Conservation (phyloP, 2,113 vertebrate genomes). For the Perccottus glenii region DNA sequence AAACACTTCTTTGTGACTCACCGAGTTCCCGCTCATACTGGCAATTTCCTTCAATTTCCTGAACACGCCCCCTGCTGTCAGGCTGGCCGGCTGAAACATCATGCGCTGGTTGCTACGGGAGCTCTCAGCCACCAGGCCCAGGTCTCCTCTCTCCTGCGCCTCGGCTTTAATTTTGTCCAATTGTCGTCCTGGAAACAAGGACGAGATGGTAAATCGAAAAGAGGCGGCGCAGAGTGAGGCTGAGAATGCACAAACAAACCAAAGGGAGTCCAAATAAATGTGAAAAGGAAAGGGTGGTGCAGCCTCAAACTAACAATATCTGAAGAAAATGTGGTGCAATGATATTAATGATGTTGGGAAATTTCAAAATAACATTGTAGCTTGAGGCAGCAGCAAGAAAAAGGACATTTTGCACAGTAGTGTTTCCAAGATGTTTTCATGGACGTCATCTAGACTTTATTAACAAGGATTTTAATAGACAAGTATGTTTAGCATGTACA, state of each 20-base stretch:
- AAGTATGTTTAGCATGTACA: too few species aligned
- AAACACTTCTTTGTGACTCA: conserved; percentile 61
- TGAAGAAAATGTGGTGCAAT: too few species aligned
- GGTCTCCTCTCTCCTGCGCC: conserved; percentile 86
- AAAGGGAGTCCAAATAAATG: conserved; percentile 13
- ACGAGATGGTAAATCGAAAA: conserved; percentile 28
- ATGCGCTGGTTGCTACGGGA: conserved; percentile 89
- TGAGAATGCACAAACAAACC: conserved; percentile 19
- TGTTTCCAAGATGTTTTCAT: too few species aligned
- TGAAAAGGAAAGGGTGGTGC: neutral
- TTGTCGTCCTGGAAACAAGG: conserved; percentile 84
- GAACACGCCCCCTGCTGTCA: conserved; percentile 84
- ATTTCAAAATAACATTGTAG: too few species aligned
- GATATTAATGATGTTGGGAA: too few species aligned
- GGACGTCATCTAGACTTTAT: too few species aligned
- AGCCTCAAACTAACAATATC: too few species aligned
- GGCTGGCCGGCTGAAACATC: conserved; percentile 85
- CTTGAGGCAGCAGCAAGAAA: too few species aligned
- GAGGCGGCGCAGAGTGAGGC: conserved; percentile 14
- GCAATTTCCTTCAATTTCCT: conserved; percentile 87
- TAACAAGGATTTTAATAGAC: too few species aligned
- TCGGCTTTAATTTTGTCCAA: conserved; percentile 87
- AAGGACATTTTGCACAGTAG: too few species aligned
- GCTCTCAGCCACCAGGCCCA: conserved; percentile 89
- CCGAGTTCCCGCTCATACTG: conserved; percentile 83